Evolutionary conservation across 1,140 invertebrate genomes (phyloP).

Genomic region (Drosophila quadrilineata): DNA sequence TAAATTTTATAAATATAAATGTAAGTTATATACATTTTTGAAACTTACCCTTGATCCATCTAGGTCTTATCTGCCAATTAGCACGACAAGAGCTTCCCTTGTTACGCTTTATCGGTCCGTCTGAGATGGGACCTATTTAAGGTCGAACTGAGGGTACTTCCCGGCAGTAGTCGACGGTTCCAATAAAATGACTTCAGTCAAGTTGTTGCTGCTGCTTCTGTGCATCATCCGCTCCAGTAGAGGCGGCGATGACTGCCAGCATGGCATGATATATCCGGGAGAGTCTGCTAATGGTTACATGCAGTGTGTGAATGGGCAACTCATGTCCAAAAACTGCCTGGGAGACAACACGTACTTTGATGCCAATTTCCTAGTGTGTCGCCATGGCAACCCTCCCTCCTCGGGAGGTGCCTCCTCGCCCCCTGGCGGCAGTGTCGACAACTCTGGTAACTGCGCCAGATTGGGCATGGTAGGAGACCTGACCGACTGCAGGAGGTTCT

Average conservation of each 20-base stretch:
- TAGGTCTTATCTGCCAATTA: no score
- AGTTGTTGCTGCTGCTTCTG: neutral
- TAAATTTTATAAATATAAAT: no score
- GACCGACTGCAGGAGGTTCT: conserved; percentile 40
- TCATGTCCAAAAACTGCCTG: conserved; percentile 20
- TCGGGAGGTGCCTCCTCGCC: no score
- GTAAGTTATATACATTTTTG: no score
- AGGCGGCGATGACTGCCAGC: neutral
- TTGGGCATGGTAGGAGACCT: conserved; percentile 39
- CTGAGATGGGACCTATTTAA: neutral
- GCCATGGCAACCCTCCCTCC: conserved; percentile 3
- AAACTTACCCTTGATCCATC: no score
- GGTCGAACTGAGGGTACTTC: neutral
- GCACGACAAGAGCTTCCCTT: no score
- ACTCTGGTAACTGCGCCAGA: conserved; percentile 24
- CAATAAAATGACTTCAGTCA: neutral
- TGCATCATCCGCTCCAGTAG: no score
- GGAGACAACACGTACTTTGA: conserved; percentile 31
- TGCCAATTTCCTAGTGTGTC: neutral
- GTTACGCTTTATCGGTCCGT: no score
- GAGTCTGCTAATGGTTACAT: conserved; percentile 1
- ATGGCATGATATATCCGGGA: conserved; percentile 20
- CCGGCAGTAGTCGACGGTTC: neutral
- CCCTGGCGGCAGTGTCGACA: neutral
- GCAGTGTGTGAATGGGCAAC: conserved; percentile 9